These are phyloP conservation scores for Myotis pilosus DNA, from an alignment of 2,797 vertebrate genomes.

Conservation along the genomic window DNA sequence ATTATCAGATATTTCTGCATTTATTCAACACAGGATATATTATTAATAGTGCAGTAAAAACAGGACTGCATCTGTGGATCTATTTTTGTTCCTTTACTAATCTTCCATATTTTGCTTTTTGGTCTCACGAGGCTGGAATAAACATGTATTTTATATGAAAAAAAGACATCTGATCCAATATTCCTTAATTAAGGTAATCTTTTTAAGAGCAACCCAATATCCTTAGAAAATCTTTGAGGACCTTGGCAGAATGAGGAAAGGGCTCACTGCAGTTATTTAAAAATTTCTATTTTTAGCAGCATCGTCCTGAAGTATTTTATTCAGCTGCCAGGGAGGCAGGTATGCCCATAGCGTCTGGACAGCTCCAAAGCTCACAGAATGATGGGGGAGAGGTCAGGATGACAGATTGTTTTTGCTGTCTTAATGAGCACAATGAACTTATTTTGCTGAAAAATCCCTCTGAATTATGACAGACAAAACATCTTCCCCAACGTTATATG, in stretches of 20 bases:
- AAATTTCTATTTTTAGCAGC: slow-evolving; percentile 30
- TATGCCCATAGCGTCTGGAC: slow-evolving; percentile 40
- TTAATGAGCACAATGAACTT: slow-evolving; percentile 65
- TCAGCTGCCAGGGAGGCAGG: slow-evolving; percentile 41
- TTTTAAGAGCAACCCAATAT: not conserved
- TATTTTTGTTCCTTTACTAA: slow-evolving; percentile 16
- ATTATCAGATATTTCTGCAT: slow-evolving; percentile 28
- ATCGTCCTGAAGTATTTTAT: not conserved
- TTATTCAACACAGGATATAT: not conserved
- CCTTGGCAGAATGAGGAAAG: not conserved
- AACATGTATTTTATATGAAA: not conserved
- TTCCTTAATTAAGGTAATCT: slow-evolving; percentile 43
- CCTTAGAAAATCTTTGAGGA: slow-evolving; percentile 30
- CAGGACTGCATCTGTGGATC: not conserved
- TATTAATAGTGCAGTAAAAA: not conserved
- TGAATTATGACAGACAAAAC: slow-evolving; percentile 56
- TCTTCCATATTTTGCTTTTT: slow-evolving; percentile 34
- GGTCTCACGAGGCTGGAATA: not conserved
- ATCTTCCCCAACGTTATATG: not conserved
- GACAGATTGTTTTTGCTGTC: slow-evolving; percentile 67
- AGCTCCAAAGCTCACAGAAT: slow-evolving; percentile 26
- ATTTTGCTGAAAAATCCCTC: slow-evolving; percentile 49
- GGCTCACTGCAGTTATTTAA: not conserved
- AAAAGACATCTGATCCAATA: slow-evolving; percentile 2
- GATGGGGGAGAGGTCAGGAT: slow-evolving; percentile 11